A percentile compares a stretch with the other conserved stretches of the same genome.
Evolutionary conservation across 2,113 vertebrate species (phyloP).

Genomic region (Bagarius yarrelli): DNA sequence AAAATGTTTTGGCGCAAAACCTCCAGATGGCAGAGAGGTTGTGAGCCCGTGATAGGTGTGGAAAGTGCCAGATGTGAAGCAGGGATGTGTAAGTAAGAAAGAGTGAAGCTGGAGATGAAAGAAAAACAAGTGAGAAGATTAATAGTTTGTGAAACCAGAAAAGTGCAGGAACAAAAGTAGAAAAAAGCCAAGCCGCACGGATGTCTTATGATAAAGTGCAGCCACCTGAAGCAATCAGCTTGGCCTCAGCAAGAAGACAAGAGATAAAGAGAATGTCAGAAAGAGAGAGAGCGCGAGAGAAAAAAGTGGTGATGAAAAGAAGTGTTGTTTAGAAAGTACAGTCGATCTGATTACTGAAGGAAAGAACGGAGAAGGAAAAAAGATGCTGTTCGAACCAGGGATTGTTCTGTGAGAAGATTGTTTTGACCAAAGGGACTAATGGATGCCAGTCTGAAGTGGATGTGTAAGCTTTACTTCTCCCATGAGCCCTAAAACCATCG

Average conservation of each 20-base stretch:
- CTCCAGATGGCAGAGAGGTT: not conserved
- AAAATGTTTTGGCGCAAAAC: conserved; percentile 13
- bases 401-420: not conserved
- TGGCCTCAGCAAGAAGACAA: not conserved
- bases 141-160: conserved; percentile 17
- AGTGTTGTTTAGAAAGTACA: conserved; percentile 8
- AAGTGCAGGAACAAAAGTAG: not conserved
- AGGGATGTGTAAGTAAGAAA: conserved; percentile 8
- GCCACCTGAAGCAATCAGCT: conserved; percentile 30
- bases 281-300: not conserved
- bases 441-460: conserved; percentile 27
- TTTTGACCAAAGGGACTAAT: conserved; percentile 24
- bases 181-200: not conserved
- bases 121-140: conserved; percentile 13
- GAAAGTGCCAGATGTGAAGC: conserved; percentile 14
- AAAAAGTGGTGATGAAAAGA: not conserved
- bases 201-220: conserved; percentile 20
- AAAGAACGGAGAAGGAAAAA: not conserved
- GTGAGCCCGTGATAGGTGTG: not conserved
- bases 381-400: not conserved
- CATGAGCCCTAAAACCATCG: conserved; percentile 4
- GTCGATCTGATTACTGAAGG: not conserved
- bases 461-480: not conserved
- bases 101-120: conserved; percentile 12
- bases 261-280: not conserved